phyloP scores from a whole-genome alignment of 30 jellyfish, hydroid and myxozoan species.

The Turritopsis dohrnii region DNA sequence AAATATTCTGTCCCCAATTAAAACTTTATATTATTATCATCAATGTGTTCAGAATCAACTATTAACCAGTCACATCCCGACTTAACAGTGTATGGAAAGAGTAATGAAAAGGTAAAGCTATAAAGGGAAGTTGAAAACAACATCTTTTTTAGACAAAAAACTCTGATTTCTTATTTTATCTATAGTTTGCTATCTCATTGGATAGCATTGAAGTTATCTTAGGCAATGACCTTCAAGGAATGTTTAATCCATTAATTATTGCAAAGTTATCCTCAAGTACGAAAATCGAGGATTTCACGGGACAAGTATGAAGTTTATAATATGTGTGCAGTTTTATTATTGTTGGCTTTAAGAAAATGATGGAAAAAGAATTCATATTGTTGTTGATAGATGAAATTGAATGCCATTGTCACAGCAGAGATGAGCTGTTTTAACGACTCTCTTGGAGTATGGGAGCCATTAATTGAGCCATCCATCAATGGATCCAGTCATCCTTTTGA shows the following conservation, averaged over 20 bases:
- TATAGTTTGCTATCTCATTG: constrained; percentile 16
- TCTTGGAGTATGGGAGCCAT: constrained; percentile 55
- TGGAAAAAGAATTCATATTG: not conserved
- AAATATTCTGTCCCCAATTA: not conserved
- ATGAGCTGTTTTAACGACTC: constrained; percentile 33
- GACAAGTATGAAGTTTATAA: constrained; percentile 22
- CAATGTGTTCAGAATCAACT: not conserved
- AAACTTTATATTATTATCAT: not conserved
- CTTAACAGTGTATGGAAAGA: not conserved
- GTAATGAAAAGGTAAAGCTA: not conserved
- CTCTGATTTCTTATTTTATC: not conserved
- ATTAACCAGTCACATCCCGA: not conserved
- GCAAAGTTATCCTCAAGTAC: constrained; percentile 18
- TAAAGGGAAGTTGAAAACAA: no score
- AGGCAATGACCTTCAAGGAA: constrained; percentile 55
- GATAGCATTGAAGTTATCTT: constrained; percentile 24
- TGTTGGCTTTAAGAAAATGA: not conserved
- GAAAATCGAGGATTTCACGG: constrained; percentile 36
- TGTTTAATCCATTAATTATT: constrained; percentile 41
- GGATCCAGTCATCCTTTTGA: constrained; percentile 28
- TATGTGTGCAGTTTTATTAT: not conserved
- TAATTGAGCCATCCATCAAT: constrained; percentile 33
- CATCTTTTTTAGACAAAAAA: not conserved
- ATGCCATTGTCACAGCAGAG: constrained; percentile 27
- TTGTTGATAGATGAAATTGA: constrained; percentile 31